phyloP scores from a whole-genome alignment of 2,113 vertebrate genomes.

The Hippocampus mohnikei region DNA sequence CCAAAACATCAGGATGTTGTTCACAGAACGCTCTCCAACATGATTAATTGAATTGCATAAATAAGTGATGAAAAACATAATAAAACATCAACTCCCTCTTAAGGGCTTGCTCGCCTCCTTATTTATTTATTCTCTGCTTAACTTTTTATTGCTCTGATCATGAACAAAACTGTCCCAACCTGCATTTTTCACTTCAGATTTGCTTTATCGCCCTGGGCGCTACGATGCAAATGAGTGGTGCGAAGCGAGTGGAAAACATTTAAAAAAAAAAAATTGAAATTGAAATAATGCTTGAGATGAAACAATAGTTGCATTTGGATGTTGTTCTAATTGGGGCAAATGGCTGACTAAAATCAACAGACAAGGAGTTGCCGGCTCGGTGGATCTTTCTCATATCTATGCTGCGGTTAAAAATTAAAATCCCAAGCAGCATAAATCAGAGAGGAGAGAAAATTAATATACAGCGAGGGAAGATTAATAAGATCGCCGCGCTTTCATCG shows the following conservation, averaged over 20 bases:
- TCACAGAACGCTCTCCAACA: constrained; percentile 11
- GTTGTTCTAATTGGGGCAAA: constrained; percentile 63
- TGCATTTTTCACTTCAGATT: constrained; percentile 44
- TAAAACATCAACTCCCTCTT: constrained; percentile 17
- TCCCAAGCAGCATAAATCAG: constrained; percentile 39
- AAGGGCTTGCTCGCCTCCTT: constrained; percentile 30
- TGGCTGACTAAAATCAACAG: constrained; percentile 62
- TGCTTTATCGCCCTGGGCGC: constrained; percentile 28
- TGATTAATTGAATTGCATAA: constrained; percentile 36
- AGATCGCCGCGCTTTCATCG: constrained; percentile 55
- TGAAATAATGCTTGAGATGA: constrained; percentile 54
- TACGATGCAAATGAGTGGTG: constrained; percentile 40
- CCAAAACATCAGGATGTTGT: too few species aligned
- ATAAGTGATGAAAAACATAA: constrained; percentile 39
- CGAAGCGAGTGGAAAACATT: constrained; percentile 30
- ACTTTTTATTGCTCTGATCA: constrained; percentile 49
- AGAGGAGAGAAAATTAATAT: constrained; percentile 53
- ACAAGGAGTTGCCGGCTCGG: constrained; percentile 27
- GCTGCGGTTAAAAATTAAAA: constrained; percentile 65
- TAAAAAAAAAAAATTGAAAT: constrained; percentile 53
- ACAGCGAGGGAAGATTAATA: constrained; percentile 58
- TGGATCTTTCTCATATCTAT: constrained; percentile 55
- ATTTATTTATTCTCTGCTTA: constrained; percentile 34
- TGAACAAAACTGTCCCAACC: constrained; percentile 56
- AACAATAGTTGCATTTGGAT: constrained; percentile 66